Percentiles rank a stretch among this genome's conserved stretches.
These are phyloP conservation scores for Pseudocheirus occidentalis DNA, from an alignment of 2,797 vertebrate genomes.

Conservation along the genomic window DNA sequence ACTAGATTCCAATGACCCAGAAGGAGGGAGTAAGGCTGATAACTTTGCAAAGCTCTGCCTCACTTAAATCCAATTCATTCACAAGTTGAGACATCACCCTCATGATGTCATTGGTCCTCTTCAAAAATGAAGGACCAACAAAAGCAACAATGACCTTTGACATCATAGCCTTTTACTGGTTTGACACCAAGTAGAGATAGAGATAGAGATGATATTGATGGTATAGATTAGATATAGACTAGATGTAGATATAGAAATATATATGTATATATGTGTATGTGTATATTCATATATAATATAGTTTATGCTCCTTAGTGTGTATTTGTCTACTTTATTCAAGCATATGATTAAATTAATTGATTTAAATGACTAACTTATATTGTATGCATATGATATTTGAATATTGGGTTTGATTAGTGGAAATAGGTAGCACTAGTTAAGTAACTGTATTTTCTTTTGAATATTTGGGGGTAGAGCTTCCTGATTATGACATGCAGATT, in stretches of 20 bases:
- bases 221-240: too few relatives aligned
- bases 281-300: background rate
- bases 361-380: slow-evolving; percentile 8
- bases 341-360: background rate
- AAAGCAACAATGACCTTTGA: background rate
- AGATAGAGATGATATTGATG: too few relatives aligned
- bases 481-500: slow-evolving; percentile 63
- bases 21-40: background rate
- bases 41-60: background rate
- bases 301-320: background rate
- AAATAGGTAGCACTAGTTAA: slow-evolving; percentile 56
- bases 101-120: background rate
- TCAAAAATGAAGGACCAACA: background rate
- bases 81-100: background rate
- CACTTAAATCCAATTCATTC: background rate
- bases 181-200: background rate
- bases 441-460: slow-evolving; percentile 62
- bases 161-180: background rate
- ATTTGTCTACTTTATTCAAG: background rate
- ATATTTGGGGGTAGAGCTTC: slow-evolving; percentile 39
- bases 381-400: slow-evolving; percentile 36
- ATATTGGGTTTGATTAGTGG: slow-evolving; percentile 43
- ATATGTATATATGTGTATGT: background rate
- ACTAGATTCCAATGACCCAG: background rate
- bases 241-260: too few relatives aligned